Conservation (phyloP, 2,888 invertebrate species). For the Polyploca ridens region DNA sequence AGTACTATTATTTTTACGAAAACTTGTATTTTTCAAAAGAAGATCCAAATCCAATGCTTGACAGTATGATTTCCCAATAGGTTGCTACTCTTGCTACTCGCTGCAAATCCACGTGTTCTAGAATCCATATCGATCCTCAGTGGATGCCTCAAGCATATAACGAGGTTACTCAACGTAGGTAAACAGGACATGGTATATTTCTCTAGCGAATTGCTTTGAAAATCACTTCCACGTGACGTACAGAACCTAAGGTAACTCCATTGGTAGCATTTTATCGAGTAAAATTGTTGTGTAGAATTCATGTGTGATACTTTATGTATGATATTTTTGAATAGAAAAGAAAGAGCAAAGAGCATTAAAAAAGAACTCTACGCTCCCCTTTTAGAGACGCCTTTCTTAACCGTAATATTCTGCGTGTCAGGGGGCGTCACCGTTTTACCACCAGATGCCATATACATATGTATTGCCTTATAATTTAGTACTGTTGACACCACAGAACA, state of each 20-base stretch:
- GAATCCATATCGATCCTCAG: background rate
- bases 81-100: background rate
- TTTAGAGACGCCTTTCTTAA: no score
- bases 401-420: no score
- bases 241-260: background rate
- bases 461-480: no score
- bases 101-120: background rate
- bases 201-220: conserved; percentile 6
- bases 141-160: background rate
- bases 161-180: background rate
- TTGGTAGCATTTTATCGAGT: background rate
- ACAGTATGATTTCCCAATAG: background rate
- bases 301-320: background rate
- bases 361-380: no score
- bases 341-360: no score
- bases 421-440: no score
- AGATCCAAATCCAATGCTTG: background rate
- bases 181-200: conserved; percentile 2
- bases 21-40: background rate
- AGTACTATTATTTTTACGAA: background rate
- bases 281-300: background rate
- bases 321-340: no score
- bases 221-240: conserved; percentile 1
- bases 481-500: no score
- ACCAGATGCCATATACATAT: no score